phyloP scores from a whole-genome alignment of 2,113 vertebrate species.

The Zosterops pallidus region DNA sequence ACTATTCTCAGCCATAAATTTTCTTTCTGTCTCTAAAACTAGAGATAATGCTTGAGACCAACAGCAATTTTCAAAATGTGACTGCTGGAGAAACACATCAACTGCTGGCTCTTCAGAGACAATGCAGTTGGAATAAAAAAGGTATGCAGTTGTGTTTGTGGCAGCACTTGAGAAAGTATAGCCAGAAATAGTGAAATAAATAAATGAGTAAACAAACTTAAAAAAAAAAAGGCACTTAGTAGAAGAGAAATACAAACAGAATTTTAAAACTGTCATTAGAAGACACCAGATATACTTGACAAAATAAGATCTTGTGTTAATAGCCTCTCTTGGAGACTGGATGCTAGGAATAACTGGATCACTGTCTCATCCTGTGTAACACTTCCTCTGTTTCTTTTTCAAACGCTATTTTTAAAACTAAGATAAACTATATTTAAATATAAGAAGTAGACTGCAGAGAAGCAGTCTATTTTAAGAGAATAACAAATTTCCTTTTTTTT shows the following conservation, averaged over 20 bases:
- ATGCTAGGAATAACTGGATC: background rate
- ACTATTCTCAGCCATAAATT: background rate
- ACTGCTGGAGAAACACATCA: background rate
- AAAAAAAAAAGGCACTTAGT: background rate
- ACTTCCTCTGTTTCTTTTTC: background rate
- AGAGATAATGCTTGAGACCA: background rate
- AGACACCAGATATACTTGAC: background rate
- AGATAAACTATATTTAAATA: background rate
- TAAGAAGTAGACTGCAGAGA: background rate
- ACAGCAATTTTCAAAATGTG: background rate
- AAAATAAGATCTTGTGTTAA: background rate
- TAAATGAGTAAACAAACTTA: background rate
- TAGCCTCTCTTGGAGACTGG: accelerated
- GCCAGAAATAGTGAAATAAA: background rate
- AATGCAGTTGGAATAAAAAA: background rate
- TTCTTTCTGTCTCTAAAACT: background rate
- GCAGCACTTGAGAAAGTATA: background rate
- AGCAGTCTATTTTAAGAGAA: background rate
- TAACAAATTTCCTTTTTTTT: background rate
- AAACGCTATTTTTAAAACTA: conserved; percentile 3
- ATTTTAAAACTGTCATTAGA: background rate
- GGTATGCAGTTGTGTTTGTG: background rate
- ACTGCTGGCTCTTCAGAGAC: background rate
- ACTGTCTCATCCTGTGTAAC: background rate
- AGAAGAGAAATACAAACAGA: background rate